Conservation (phyloP, 2,113 vertebrate genomes). For the Plestiodon gilberti region DNA sequence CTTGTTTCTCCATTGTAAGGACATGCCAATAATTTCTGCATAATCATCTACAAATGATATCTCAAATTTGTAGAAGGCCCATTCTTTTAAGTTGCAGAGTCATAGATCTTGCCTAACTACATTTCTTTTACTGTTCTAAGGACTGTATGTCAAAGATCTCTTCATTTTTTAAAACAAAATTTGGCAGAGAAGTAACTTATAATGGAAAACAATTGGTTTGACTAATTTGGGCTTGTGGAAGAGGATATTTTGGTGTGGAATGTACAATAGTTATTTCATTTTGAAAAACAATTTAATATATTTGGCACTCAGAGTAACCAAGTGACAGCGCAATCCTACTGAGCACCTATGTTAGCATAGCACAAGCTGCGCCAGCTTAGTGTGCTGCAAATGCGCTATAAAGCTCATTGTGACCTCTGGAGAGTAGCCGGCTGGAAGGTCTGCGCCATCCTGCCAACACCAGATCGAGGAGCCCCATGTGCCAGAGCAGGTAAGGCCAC, state of each 20-base stretch:
- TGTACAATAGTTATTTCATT: slow-evolving; percentile 73
- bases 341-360: slow-evolving; percentile 24
- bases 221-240: slow-evolving; percentile 35
- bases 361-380: too few species aligned
- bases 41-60: slow-evolving; percentile 57
- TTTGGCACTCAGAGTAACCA: slow-evolving; percentile 59
- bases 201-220: slow-evolving; percentile 70
- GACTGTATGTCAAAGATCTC: slow-evolving; percentile 65
- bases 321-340: background rate
- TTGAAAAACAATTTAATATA: slow-evolving; percentile 63
- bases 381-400: too few species aligned
- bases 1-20: slow-evolving; percentile 45
- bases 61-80: slow-evolving; percentile 54
- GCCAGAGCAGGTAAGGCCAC: too few species aligned
- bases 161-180: slow-evolving; percentile 67
- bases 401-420: too few species aligned
- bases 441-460: too few species aligned
- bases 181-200: slow-evolving; percentile 64
- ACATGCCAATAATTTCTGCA: slow-evolving; percentile 64
- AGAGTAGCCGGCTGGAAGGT: too few species aligned
- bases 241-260: slow-evolving; percentile 57
- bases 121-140: slow-evolving; percentile 51
- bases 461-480: too few species aligned
- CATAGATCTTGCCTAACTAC: slow-evolving; percentile 56
- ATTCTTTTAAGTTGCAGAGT: slow-evolving; percentile 63